Evolutionary conservation across 2,797 vertebrate species (phyloP), one percentile per base, ranked within the genome.

Genomic region (Urophycis tenuis): DNA sequence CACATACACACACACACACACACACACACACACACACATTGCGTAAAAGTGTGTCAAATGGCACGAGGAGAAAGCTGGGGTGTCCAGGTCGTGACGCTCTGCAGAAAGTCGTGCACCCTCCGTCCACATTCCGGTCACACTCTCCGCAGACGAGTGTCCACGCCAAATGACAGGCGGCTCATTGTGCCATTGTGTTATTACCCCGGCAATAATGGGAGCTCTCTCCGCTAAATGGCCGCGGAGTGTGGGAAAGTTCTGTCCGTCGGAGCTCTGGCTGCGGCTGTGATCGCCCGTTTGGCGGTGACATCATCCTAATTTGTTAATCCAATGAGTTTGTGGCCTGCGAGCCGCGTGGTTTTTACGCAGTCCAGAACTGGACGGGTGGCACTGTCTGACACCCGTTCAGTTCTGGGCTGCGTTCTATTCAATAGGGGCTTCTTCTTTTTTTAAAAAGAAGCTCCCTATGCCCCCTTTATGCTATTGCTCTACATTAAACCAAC

Each of bases 241-340:
- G 73, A 80, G 73, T 79, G 80, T 87, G 84, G 79, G 83, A 86
- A 84, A 75, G 73, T 45, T 31, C 41, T 31, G 60, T 41, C 30
- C 19, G 32, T 31, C 14, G 17, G 41, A 74, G 22, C 7, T 10
- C 30, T 33, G 73, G 30, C 49, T 34, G 67, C 67, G 11, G 11
- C 45, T 53, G 4, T 53, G 7, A 53, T 19, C 45, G 45, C 45
- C 45, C 45, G 12, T 53, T 53, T 53, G 45, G 45, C 25, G 53
- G 19, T 60, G 53, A n/a, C 53, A n/a, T 60, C 53, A 60, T 25
- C 25, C 53, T 19, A n/a, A n/a, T 60, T n/a, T 25, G 22, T 60
- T 60, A n/a, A 60, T 60, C 53, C 53, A 60, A 60, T 25, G 53
- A 60, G n/a, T n/a, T n/a, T 60, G 53, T 22, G 7, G 45, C 19